These are phyloP conservation scores for Leptosomus discolor DNA, from an alignment of 2,113 vertebrate genomes.

Conservation along the genomic window DNA sequence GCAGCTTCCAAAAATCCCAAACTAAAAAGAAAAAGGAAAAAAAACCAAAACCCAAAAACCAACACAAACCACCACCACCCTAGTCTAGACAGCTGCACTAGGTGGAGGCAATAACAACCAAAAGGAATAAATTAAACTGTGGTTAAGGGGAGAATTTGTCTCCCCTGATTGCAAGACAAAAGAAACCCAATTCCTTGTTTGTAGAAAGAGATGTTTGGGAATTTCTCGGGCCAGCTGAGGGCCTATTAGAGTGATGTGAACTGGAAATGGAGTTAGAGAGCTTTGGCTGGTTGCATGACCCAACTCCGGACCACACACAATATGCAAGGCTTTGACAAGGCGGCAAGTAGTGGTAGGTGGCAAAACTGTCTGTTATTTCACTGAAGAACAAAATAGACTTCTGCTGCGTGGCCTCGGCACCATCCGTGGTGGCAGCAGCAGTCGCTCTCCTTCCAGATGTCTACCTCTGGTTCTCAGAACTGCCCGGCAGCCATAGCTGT, in stretches of 20 bases:
- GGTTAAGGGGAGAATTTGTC: conserved; percentile 61
- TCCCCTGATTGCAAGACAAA: conserved; percentile 62
- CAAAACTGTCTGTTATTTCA: neutral
- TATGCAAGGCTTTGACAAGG: neutral
- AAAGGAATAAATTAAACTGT: conserved; percentile 63
- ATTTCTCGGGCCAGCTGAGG: conserved; percentile 25
- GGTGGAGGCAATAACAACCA: conserved; percentile 56
- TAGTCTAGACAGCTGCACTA: conserved; percentile 63
- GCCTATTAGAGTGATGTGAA: conserved; percentile 46
- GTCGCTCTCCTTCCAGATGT: neutral
- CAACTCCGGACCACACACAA: conserved; percentile 45
- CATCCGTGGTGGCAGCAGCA: rapidly evolving
- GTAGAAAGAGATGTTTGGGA: conserved; percentile 32
- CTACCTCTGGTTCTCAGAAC: neutral
- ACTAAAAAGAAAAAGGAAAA: neutral
- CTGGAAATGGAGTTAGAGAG: conserved; percentile 48
- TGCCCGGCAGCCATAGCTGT: neutral
- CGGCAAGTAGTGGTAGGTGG: neutral
- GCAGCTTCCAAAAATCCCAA: conserved; percentile 37
- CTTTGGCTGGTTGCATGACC: conserved; percentile 23
- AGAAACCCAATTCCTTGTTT: conserved; percentile 58
- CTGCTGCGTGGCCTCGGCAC: neutral
- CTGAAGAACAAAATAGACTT: neutral
- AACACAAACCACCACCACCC: neutral
- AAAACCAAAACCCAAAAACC: neutral